Evolutionary conservation across 2,888 invertebrate species (phyloP).

Genomic region (Drosophila suboccidentalis): DNA sequence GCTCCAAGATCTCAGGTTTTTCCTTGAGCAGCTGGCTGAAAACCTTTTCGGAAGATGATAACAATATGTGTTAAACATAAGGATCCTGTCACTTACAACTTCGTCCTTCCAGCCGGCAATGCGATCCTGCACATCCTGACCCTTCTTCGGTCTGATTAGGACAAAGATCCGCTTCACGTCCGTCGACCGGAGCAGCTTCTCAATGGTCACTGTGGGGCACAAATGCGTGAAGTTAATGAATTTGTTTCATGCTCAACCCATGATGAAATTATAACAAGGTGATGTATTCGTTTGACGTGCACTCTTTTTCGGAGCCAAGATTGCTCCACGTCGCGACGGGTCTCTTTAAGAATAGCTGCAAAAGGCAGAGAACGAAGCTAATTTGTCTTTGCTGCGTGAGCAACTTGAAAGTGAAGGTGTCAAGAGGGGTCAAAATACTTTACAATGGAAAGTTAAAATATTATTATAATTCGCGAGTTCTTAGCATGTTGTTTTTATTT

Average conservation of each 20-base stretch:
- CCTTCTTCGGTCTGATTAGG: slow-evolving; percentile 88
- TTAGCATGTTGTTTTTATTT: no score
- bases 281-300: no score
- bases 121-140: slow-evolving; percentile 88
- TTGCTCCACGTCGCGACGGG: no score
- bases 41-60: slow-evolving; percentile 24
- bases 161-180: slow-evolving; percentile 87
- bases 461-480: no score
- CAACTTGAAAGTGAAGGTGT: no score
- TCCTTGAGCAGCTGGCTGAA: slow-evolving; percentile 43
- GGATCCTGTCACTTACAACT: slow-evolving; percentile 85
- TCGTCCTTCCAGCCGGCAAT: slow-evolving; percentile 90
- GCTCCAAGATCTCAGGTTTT: slow-evolving; percentile 74
- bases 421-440: no score
- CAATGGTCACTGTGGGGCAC: slow-evolving; percentile 86
- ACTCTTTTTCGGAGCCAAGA: no score
- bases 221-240: neutral
- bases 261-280: no score
- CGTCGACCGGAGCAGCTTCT: slow-evolving; percentile 88
- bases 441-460: no score
- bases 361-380: no score
- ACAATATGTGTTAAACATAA: neutral
- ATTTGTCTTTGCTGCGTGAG: no score
- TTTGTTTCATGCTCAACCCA: neutral
- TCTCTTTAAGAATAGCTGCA: no score